Conservation (phyloP, 1,140 invertebrate species). For the Helicoverpa armigera region DNA sequence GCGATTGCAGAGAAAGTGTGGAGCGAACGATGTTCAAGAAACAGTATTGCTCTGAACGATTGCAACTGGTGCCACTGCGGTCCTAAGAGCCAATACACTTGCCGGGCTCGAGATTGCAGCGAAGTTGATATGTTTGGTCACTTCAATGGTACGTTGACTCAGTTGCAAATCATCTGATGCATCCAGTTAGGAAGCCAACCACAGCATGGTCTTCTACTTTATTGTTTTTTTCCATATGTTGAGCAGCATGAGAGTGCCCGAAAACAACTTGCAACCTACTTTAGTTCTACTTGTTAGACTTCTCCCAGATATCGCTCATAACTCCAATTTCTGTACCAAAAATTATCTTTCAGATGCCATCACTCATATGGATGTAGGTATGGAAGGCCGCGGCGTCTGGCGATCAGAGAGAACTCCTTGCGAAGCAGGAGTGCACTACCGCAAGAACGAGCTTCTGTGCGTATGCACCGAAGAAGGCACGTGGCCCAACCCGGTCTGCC, state of each 20-base stretch:
- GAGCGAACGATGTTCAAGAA: slow-evolving; percentile 58
- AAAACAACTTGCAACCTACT: too few species aligned
- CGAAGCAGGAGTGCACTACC: slow-evolving; percentile 69
- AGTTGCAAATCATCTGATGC: too few species aligned
- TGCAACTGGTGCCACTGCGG: slow-evolving; percentile 78
- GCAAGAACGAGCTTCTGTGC: slow-evolving; percentile 63
- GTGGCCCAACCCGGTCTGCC: slow-evolving; percentile 78
- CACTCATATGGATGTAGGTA: slow-evolving; percentile 70
- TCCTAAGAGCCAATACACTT: slow-evolving; percentile 55
- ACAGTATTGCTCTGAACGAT: slow-evolving; percentile 67
- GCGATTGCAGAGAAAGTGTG: slow-evolving; percentile 60
- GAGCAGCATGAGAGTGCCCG: too few species aligned
- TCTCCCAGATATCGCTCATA: background rate
- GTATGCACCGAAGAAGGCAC: slow-evolving; percentile 75
- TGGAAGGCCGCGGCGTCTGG: slow-evolving; percentile 79
- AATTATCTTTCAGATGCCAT: slow-evolving; percentile 67
- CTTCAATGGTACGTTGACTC: slow-evolving; percentile 67
- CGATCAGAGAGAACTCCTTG: slow-evolving; percentile 62
- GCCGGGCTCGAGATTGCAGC: slow-evolving; percentile 65
- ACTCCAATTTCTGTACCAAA: background rate
- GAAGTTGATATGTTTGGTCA: slow-evolving; percentile 77
- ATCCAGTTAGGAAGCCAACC: too few species aligned
- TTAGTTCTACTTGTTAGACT: background rate
- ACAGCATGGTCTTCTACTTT: too few species aligned
- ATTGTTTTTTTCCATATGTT: too few species aligned